phyloP scores from a whole-genome alignment of 2,888 invertebrate genomes.

The Amaurobius ferox region DNA sequence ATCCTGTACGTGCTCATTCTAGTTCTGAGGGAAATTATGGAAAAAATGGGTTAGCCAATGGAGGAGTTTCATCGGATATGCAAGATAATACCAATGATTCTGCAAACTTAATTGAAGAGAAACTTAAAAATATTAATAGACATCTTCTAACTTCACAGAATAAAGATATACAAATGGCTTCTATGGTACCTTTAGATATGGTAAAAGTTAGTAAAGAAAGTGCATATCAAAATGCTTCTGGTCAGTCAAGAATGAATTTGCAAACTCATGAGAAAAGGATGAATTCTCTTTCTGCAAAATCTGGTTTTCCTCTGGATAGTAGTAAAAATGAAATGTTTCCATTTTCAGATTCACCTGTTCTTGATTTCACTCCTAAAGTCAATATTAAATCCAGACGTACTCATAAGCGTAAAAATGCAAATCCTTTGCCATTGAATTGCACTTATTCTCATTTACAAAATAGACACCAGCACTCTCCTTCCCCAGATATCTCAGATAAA shows the following conservation, averaged over 20 bases:
- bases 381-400: slow-evolving; percentile 38
- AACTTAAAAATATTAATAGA: slow-evolving; percentile 26
- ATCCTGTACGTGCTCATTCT: slow-evolving; percentile 48
- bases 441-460: slow-evolving; percentile 62
- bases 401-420: slow-evolving; percentile 43
- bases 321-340: slow-evolving; percentile 33
- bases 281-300: slow-evolving; percentile 23
- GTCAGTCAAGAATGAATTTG: slow-evolving; percentile 10
- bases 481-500: slow-evolving; percentile 29
- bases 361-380: slow-evolving; percentile 56
- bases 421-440: slow-evolving; percentile 53
- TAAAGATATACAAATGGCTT: slow-evolving; percentile 25
- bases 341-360: slow-evolving; percentile 40
- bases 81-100: slow-evolving; percentile 44
- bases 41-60: slow-evolving; percentile 19
- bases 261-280: slow-evolving; percentile 27
- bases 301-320: slow-evolving; percentile 38
- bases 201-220: slow-evolving; percentile 57
- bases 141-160: slow-evolving; percentile 32
- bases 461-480: slow-evolving; percentile 38
- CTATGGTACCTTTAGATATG: slow-evolving; percentile 60
- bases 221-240: slow-evolving; percentile 19
- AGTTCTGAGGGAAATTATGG: slow-evolving; percentile 40
- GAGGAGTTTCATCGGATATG: slow-evolving; percentile 32
- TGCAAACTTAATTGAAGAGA: slow-evolving; percentile 54